Percentiles rank a stretch among this genome's conserved stretches.
Conservation (phyloP, 2,797 vertebrate species). For the Esox lucius region DNA sequence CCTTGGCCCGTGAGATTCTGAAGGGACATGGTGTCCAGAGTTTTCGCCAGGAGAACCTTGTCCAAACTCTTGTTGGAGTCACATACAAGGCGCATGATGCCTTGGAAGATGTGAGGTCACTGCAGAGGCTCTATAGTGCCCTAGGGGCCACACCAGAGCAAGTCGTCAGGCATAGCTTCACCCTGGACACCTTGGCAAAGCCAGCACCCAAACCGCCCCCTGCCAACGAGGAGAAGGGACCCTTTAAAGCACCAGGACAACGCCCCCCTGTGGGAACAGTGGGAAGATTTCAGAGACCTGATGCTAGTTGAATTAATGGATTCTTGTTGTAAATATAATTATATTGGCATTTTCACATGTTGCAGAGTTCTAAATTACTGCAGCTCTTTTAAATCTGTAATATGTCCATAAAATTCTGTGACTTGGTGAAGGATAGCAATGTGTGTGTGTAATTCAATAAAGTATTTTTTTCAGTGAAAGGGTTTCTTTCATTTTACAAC, state of each 20-base stretch:
- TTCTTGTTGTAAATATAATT: neutral
- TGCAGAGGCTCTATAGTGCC: slow-evolving; percentile 64
- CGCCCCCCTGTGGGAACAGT: slow-evolving; percentile 36
- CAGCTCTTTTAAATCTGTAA: neutral
- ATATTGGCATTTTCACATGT: neutral
- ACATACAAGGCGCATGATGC: slow-evolving; percentile 65
- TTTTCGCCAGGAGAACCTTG: slow-evolving; percentile 40
- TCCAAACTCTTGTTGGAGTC: slow-evolving; percentile 40
- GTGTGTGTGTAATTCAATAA: neutral
- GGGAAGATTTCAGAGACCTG: neutral
- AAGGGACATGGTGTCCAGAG: slow-evolving; percentile 68
- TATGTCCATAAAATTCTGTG: neutral
- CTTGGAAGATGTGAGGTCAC: slow-evolving; percentile 56
- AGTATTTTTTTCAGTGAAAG: too few relatives aligned
- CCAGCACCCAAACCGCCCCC: slow-evolving; percentile 7
- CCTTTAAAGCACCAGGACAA: slow-evolving; percentile 26
- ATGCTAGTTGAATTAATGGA: neutral
- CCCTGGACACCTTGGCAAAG: slow-evolving; percentile 43
- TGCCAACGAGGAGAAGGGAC: slow-evolving; percentile 15
- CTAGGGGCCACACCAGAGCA: slow-evolving; percentile 61
- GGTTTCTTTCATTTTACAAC: too few relatives aligned
- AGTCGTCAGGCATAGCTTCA: slow-evolving; percentile 57
- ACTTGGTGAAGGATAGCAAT: neutral
- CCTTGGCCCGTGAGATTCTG: slow-evolving; percentile 56
- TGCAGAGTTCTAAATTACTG: neutral